These are phyloP conservation scores for Drosophila jambulina DNA, from an alignment of 1,140 invertebrate genomes.

Conservation along the genomic window DNA sequence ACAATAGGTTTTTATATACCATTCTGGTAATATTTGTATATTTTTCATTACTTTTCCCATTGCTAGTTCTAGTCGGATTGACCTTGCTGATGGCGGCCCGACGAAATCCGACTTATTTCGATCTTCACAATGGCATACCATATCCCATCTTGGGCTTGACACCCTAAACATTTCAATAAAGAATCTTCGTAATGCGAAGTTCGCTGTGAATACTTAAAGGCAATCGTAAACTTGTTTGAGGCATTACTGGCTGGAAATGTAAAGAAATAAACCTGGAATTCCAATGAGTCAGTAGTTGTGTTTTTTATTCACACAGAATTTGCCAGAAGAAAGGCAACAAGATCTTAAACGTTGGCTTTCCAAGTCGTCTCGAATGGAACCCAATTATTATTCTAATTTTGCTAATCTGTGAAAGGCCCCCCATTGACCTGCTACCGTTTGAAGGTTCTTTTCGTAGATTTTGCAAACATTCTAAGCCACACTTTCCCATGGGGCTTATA, in stretches of 20 bases:
- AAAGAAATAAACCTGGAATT: background rate
- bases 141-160: slow-evolving; percentile 38
- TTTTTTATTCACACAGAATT: background rate
- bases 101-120: background rate
- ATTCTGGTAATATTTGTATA: no score
- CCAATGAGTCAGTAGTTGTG: background rate
- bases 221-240: slow-evolving; percentile 8
- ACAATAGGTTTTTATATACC: background rate
- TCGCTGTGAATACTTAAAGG: slow-evolving; percentile 19
- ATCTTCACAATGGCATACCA: slow-evolving; percentile 1
- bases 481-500: slow-evolving; percentile 24
- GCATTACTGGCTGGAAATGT: background rate
- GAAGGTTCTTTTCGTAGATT: background rate
- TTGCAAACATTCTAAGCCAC: slow-evolving; percentile 1
- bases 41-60: background rate
- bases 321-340: background rate
- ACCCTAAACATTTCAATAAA: slow-evolving; percentile 21
- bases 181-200: slow-evolving; percentile 4
- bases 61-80: slow-evolving; percentile 1
- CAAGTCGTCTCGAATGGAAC: background rate
- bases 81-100: background rate
- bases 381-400: background rate
- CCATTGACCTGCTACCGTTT: slow-evolving; percentile 32
- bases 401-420: slow-evolving; percentile 1
- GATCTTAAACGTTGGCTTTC: background rate